Base-by-base conservation (phyloP, 2,113 vertebrate species). In the Paratilapia polleni region DNA sequence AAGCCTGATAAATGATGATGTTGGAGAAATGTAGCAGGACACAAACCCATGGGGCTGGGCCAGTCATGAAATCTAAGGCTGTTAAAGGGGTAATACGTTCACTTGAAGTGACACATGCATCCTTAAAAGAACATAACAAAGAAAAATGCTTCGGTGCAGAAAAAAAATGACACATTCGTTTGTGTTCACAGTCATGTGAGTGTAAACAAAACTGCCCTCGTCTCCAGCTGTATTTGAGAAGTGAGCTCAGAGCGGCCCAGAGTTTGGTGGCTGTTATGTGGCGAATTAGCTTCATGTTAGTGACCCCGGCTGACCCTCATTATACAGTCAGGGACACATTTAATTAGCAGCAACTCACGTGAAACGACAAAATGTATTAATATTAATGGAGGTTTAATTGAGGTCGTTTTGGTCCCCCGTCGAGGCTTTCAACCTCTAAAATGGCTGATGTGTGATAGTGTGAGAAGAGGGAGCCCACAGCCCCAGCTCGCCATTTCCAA, bases 361-460 rank as follows among this genome's bases (percentile, higher is more conserved):
- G 94, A 94, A 94, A 94, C 89, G 91, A 92, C 94, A 92, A 91
- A 93, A 92, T 88, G 92, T 94, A 94, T 94, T 94, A 93, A 94
- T 94, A 94, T 94, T 94, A 94, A 95, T 95, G 94, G 91, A 31
- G 90, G 90, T 94, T 95, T 95, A 95, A 95, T 95, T 94, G 94
- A 93, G 94, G 94, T 94, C 92, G 87, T 88, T 84, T 89, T 83
- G 90, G 85, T 92, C 90, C 92, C 94, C 93, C 54, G 82, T 88
- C 19, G 92, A 92, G 94, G 77, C 91, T 92, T 94, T 93, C 93
- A 92, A 95, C 93, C 94, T 93, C 91, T 88, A 93, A 94, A 95
- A 95, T 85, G 92, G 92, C 92, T 94, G 94, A 94, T 85, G 89
- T 88, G 90, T 78, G 87, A 91, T 89, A 89, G 87, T 81, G 81